A percentile compares a stretch with the other conserved stretches of the same genome.
phyloP scores from a whole-genome alignment of 2,888 invertebrate species.

The Margaritifera margaritifera region DNA sequence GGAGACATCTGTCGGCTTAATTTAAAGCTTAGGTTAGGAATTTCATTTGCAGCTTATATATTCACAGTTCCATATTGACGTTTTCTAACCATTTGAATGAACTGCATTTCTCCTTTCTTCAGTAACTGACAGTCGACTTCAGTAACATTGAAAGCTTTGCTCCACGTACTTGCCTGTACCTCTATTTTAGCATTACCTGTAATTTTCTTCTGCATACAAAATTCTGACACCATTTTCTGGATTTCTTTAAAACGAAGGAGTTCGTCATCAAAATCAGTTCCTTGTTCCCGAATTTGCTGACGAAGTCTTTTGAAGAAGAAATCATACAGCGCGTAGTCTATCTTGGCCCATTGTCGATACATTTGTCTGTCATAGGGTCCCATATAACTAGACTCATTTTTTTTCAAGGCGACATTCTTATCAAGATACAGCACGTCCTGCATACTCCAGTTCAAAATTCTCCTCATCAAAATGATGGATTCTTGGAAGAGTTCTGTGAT shows the following conservation, averaged over 20 bases:
- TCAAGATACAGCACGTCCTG: slow-evolving; percentile 38
- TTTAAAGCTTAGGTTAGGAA: no score
- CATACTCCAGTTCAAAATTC: slow-evolving; percentile 35
- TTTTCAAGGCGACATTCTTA: slow-evolving; percentile 28
- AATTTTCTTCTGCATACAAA: slow-evolving; percentile 17
- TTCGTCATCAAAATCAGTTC: slow-evolving; percentile 32
- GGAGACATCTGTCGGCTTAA: no score
- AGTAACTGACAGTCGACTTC: slow-evolving; percentile 22
- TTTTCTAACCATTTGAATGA: slow-evolving; percentile 23
- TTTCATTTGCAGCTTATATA: slow-evolving; percentile 2
- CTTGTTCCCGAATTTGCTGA: slow-evolving; percentile 28
- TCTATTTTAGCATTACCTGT: background rate
- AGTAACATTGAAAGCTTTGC: slow-evolving; percentile 21
- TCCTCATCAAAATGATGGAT: slow-evolving; percentile 35
- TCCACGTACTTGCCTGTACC: slow-evolving; percentile 23
- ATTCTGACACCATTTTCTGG: slow-evolving; percentile 24
- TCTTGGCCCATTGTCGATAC: slow-evolving; percentile 32
- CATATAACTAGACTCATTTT: slow-evolving; percentile 26
- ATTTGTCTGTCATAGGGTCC: slow-evolving; percentile 34
- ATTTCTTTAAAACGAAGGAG: slow-evolving; percentile 31
- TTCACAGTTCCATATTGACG: slow-evolving; percentile 30
- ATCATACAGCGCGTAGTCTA: slow-evolving; percentile 40
- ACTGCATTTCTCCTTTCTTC: slow-evolving; percentile 27
- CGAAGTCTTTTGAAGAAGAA: slow-evolving; percentile 27
- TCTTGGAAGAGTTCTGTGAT: slow-evolving; percentile 43